Conservation (phyloP, 2,797 vertebrate species). For the Agapornis canus region DNA sequence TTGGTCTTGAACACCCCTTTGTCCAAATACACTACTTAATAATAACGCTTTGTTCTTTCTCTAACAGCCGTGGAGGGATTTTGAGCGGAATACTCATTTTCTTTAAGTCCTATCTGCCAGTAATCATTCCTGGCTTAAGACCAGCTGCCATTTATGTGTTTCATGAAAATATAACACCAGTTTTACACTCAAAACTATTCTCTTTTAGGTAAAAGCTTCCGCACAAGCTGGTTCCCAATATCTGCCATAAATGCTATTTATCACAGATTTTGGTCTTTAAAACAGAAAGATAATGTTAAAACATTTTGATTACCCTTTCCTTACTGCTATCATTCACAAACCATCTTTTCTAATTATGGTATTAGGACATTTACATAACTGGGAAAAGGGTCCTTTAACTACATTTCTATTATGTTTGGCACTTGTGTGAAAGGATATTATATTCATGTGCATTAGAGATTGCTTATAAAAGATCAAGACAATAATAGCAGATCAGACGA, state of each 20-base stretch:
- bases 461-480: conserved; percentile 86
- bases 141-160: conserved; percentile 79
- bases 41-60: conserved; percentile 79
- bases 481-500: conserved; percentile 84
- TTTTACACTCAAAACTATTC: conserved; percentile 71
- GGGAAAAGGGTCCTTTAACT: conserved; percentile 79
- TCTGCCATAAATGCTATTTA: conserved; percentile 73
- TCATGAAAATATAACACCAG: conserved; percentile 79
- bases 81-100: conserved; percentile 77
- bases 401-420: conserved; percentile 84
- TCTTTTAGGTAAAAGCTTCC: conserved; percentile 73
- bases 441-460: conserved; percentile 85
- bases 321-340: conserved; percentile 78
- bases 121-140: conserved; percentile 80
- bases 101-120: conserved; percentile 78
- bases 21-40: conserved; percentile 73
- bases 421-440: conserved; percentile 85
- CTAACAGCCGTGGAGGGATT: conserved; percentile 74
- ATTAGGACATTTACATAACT: conserved; percentile 82
- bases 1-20: conserved; percentile 72
- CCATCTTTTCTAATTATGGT: conserved; percentile 83
- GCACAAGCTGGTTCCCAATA: conserved; percentile 57
- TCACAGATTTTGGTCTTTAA: conserved; percentile 74
- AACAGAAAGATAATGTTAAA: conserved; percentile 76
- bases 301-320: conserved; percentile 79